Percentiles rank a stretch among this genome's conserved stretches.
Evolutionary conservation across 2,888 invertebrate genomes (phyloP).

Genomic region (Stenurella melanura): DNA sequence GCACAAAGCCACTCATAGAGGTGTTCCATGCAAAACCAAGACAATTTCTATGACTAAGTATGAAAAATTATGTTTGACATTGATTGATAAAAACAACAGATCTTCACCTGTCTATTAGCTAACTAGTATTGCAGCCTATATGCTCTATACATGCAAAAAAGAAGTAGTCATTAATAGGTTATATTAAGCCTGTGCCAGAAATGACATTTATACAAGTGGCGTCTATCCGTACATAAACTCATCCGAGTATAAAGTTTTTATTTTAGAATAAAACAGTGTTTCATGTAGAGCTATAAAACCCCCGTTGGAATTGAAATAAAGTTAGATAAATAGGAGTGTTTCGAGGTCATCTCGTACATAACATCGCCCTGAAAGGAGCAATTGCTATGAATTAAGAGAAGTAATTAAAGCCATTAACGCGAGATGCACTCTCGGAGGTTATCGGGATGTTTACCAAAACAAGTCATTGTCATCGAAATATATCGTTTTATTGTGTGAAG

Average conservation of each 20-base stretch:
- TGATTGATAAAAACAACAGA: no score
- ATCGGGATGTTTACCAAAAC: constrained; percentile 39
- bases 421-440: constrained; percentile 45
- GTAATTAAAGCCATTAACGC: constrained; percentile 36
- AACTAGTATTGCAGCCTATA: no score
- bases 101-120: no score
- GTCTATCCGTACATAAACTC: neutral
- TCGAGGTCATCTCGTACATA: constrained; percentile 28
- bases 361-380: constrained; percentile 12
- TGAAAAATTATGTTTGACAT: no score
- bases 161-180: no score
- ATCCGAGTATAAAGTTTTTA: neutral
- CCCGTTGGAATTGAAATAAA: neutral
- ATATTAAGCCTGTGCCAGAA: neutral
- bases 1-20: no score
- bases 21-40: no score
- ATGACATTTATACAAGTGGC: neutral
- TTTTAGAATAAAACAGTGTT: constrained; percentile 5
- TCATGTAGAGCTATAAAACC: constrained; percentile 6
- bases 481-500: constrained; percentile 4
- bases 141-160: no score
- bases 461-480: constrained; percentile 38
- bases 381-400: constrained; percentile 40
- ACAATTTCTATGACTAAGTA: no score
- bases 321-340: constrained; percentile 1